Evolutionary conservation across 2,113 vertebrate genomes (phyloP).

Genomic region (Campylomormyrus numenius): DNA sequence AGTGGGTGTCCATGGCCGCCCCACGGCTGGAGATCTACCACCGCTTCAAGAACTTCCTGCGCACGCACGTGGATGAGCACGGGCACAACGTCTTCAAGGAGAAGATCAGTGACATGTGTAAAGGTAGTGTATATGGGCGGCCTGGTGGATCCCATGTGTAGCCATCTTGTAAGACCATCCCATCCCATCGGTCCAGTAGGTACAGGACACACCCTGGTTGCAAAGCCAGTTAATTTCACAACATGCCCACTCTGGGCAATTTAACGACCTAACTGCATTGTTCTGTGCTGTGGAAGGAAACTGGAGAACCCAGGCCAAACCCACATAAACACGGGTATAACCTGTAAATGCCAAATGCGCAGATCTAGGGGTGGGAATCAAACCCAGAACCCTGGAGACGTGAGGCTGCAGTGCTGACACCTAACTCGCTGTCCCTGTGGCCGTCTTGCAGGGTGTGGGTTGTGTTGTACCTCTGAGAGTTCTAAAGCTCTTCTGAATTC

Average conservation of each 20-base stretch:
- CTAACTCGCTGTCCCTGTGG: background rate
- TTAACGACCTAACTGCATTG: background rate
- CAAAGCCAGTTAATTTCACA: background rate
- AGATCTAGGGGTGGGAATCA: background rate
- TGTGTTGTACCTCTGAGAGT: background rate
- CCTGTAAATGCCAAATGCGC: background rate
- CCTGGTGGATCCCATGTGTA: background rate
- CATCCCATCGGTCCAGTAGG: background rate
- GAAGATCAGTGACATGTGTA: conserved; percentile 97
- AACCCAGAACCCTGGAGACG: background rate
- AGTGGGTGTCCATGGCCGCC: conserved; percentile 94
- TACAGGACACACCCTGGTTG: background rate
- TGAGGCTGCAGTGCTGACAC: background rate
- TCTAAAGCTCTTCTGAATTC: background rate
- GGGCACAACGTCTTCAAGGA: conserved; percentile 98
- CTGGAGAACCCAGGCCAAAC: background rate
- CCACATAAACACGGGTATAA: background rate
- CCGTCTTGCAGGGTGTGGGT: background rate
- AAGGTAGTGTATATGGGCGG: conserved; percentile 62
- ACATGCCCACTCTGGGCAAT: background rate
- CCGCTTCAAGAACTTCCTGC: conserved; percentile 95
- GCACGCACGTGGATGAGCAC: conserved; percentile 86
- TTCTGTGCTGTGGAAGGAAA: background rate
- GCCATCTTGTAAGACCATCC: background rate
- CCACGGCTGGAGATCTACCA: conserved; percentile 94